Evolutionary conservation across 2,113 vertebrate species (phyloP), one percentile per base, ranked within the genome.

Genomic region (rat (Rattus norvegicus)): DNA sequence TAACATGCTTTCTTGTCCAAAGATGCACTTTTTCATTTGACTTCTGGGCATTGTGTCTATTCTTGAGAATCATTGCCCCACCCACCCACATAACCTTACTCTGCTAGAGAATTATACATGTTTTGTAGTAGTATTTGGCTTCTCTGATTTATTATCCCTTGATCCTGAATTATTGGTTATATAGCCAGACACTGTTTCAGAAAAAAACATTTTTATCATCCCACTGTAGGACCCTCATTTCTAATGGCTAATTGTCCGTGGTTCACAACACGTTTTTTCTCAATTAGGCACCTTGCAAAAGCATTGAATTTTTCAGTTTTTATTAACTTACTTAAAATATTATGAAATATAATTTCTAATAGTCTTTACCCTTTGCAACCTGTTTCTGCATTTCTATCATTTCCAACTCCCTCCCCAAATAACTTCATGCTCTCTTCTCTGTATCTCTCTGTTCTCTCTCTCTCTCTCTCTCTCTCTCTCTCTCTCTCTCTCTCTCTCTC

Each of bases 361-460:
- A 52, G 8, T 52, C 76, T 79, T 54, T 79, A 79, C 30, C 16
- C 28, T 79, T 13, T 47, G 13, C 28, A 54, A 79, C 30, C 3
- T 79, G 24, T 52, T 79, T 28, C 28, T 13, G 54, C 13, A 56
- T 56, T 11, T 9, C 3, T 13, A 33, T 69, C 1, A 3, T 28
- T 9, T 1, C 26, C 13, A 30, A 6, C 26, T 30, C 13, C 7
- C 5, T 54, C 14, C 1, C 3, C 28, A 79, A 3, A 11, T 26
- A 28, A 49, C 26, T 49, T 76, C 14, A 30, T 49, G 0, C 6
- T 47, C 5, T 26, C 10, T 43, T n/a, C 12, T 69, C 65, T 33
- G 28, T 69, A 17, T 69, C 67, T 69, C 28, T 69, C 67, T 69
- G 43, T 39, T 77, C 75, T 49, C 73, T 49, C 72, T n/a, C 12